Evolutionary conservation across 2,113 vertebrate genomes (phyloP).

Genomic region (Ivindomyrus marchei): DNA sequence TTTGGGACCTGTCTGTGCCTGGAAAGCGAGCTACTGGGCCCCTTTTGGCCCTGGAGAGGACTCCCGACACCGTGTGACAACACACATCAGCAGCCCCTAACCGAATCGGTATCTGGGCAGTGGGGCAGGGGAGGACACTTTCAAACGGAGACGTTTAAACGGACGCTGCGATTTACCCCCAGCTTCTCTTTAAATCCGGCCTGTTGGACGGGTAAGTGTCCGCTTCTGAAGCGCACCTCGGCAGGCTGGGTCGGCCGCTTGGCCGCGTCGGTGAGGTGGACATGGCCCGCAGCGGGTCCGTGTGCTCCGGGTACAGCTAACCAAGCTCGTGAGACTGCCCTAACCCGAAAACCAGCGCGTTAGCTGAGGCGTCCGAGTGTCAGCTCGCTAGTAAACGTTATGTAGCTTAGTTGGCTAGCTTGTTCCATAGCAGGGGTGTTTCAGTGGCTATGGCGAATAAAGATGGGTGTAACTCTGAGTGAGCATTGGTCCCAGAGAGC

Average conservation of each 20-base stretch:
- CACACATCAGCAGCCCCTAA: conserved; percentile 10
- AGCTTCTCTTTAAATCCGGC: conserved; percentile 48
- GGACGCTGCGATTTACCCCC: conserved; percentile 33
- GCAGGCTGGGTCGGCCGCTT: neutral
- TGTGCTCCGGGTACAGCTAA: neutral
- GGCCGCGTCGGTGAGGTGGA: neutral
- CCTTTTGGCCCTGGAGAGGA: conserved; percentile 57
- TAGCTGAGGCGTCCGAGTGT: neutral
- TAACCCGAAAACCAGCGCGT: neutral
- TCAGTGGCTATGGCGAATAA: neutral
- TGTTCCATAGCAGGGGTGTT: neutral
- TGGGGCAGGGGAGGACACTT: neutral
- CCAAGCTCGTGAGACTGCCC: neutral
- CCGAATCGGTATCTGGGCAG: neutral
- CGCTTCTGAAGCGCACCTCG: neutral
- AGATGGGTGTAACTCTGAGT: neutral
- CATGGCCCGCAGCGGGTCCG: neutral
- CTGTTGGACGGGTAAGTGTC: conserved; percentile 62
- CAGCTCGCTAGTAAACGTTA: neutral
- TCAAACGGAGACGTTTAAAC: neutral
- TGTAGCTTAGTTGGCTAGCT: neutral
- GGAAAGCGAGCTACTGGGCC: conserved; percentile 53
- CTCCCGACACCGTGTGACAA: conserved; percentile 51
- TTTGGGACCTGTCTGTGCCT: conserved; percentile 61
- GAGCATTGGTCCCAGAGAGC: neutral